Conservation (phyloP, 1,140 invertebrate genomes). For the Drosophila orena region DNA sequence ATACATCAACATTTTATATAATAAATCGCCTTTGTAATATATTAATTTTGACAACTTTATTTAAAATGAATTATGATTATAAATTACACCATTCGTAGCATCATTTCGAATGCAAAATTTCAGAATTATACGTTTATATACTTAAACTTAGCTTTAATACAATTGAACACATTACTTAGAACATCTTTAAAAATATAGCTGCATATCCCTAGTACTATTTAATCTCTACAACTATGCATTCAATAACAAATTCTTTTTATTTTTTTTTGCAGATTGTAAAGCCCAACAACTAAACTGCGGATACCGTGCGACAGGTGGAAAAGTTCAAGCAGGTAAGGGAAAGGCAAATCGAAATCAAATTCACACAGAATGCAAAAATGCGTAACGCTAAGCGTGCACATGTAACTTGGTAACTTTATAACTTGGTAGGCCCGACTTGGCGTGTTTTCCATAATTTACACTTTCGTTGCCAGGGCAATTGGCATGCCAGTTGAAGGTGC, state of each 20-base stretch:
- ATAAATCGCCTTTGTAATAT: background rate
- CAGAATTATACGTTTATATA: too few relatives aligned
- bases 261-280: conserved; percentile 43
- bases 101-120: too few relatives aligned
- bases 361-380: conserved; percentile 75
- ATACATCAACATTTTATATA: conserved; percentile 6
- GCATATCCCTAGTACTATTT: too few relatives aligned
- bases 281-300: conserved; percentile 20
- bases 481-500: conserved; percentile 46
- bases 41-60: background rate
- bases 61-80: too few relatives aligned
- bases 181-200: background rate
- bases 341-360: conserved; percentile 12
- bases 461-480: conserved; percentile 57
- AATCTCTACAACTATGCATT: background rate
- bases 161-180: background rate
- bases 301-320: conserved; percentile 52
- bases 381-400: conserved; percentile 44
- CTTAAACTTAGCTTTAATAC: too few relatives aligned
- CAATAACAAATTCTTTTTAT: background rate
- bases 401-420: conserved; percentile 8
- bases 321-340: conserved; percentile 62
- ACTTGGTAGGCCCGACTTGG: conserved; percentile 50
- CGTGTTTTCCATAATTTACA: conserved; percentile 44
- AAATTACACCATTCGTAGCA: too few relatives aligned